Percentiles rank a stretch among this genome's conserved stretches.
phyloP scores from a whole-genome alignment of 2,113 vertebrate species.

The Canis aureus region DNA sequence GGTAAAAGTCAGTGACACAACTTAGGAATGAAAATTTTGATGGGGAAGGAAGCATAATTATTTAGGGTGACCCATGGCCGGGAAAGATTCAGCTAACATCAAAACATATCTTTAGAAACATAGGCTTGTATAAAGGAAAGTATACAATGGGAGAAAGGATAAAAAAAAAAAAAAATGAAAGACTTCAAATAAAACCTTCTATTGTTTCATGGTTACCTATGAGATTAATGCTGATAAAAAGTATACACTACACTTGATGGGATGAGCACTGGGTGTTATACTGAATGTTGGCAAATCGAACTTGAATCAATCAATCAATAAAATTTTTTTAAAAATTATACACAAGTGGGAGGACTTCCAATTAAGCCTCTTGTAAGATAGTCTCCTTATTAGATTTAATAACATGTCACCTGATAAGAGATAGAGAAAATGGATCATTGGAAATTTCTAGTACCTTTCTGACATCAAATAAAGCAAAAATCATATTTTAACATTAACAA shows the following conservation, averaged over 20 bases:
- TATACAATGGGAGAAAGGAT: neutral
- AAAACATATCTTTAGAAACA: slow-evolving; percentile 34
- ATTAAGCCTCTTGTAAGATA: neutral
- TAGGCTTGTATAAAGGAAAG: neutral
- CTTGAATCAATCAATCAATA: too few species aligned
- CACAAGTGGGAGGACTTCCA: neutral
- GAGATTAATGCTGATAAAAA: neutral
- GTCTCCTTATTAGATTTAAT: neutral
- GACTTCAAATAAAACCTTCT: neutral
- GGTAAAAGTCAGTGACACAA: neutral
- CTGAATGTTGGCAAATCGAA: too few species aligned
- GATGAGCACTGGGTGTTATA: too few species aligned
- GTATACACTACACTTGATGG: neutral
- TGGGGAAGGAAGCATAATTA: neutral
- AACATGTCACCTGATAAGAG: neutral
- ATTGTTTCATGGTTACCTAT: neutral
- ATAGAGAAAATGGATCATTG: neutral
- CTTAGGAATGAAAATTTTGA: neutral
- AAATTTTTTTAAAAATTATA: too few species aligned
- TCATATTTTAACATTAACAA: neutral
- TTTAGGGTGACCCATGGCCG: neutral
- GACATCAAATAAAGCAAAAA: neutral
- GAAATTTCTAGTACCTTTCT: neutral
- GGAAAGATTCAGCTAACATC: neutral
- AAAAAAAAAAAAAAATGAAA: neutral